phyloP scores from a whole-genome alignment of 35 echinoderm and acorn worm species.

The Hemicentrotus pulcherrimus region DNA sequence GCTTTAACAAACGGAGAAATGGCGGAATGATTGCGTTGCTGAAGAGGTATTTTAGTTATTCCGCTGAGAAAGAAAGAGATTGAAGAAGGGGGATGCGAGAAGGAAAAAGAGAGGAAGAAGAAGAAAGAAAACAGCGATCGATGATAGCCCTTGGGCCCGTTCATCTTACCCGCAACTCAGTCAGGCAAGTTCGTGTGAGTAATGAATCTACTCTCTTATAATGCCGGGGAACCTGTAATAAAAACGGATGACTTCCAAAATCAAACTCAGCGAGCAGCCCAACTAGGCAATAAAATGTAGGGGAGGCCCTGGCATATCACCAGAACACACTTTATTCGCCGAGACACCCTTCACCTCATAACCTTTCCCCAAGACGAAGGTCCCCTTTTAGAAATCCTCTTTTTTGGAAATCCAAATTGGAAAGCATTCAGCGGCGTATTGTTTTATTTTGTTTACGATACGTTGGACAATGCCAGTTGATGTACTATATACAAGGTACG shows the following conservation, averaged over 20 bases:
- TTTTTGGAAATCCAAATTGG: neutral
- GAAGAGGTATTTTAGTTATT: neutral
- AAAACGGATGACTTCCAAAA: constrained; percentile 41
- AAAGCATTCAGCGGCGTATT: neutral
- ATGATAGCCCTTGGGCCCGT: neutral
- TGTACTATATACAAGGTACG: neutral
- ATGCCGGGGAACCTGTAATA: neutral
- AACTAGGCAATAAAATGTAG: neutral
- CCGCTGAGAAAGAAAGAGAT: neutral
- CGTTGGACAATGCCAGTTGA: neutral
- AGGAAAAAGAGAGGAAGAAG: neutral
- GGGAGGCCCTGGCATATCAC: constrained; percentile 5
- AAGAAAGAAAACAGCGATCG: constrained; percentile 21
- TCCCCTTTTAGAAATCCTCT: constrained; percentile 1
- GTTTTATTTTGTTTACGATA: neutral
- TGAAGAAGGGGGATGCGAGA: neutral
- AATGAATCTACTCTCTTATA: neutral
- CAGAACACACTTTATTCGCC: constrained; percentile 23
- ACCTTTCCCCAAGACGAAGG: neutral
- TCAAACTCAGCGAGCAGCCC: constrained; percentile 9
- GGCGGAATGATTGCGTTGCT: neutral
- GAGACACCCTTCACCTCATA: constrained; percentile 1
- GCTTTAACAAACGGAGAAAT: neutral
- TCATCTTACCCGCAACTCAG: constrained; percentile 16
- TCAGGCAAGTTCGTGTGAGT: constrained; percentile 25